Conservation (phyloP, 1,140 invertebrate genomes). For the Drosophila baimaii region DNA sequence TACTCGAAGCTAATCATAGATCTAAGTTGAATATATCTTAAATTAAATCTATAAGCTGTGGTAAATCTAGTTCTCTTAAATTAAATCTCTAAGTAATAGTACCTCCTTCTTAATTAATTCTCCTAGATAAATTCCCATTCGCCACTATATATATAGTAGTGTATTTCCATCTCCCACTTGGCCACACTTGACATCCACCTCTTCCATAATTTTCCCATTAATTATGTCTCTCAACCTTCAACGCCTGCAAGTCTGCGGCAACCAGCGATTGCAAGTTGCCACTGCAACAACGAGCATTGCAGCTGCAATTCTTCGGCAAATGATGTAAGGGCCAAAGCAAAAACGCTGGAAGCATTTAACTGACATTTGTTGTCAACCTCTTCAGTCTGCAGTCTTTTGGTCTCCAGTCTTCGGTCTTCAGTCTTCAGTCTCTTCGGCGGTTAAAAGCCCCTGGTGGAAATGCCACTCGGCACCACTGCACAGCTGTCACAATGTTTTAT, state of each 20-base stretch:
- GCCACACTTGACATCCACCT: slow-evolving; percentile 35
- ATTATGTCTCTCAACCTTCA: slow-evolving; percentile 57
- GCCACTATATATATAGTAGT: slow-evolving; percentile 9
- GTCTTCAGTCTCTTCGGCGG: slow-evolving; percentile 1
- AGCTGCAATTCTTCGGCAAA: slow-evolving; percentile 61
- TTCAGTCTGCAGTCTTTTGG: slow-evolving; percentile 18
- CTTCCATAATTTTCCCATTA: slow-evolving; percentile 67
- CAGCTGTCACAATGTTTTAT: slow-evolving; percentile 82
- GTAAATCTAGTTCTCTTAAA: not conserved
- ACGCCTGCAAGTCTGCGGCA: slow-evolving; percentile 34
- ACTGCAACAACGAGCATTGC: slow-evolving; percentile 18
- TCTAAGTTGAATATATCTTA: not conserved
- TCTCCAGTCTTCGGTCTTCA: slow-evolving; percentile 7
- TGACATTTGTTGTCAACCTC: slow-evolving; percentile 77
- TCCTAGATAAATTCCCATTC: not conserved
- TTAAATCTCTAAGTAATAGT: not conserved
- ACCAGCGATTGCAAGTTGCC: slow-evolving; percentile 25
- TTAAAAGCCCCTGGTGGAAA: slow-evolving; percentile 50
- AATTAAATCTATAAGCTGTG: not conserved
- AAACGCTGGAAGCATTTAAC: slow-evolving; percentile 67
- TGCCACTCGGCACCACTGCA: slow-evolving; percentile 67
- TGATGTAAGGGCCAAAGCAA: slow-evolving; percentile 63
- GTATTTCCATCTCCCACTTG: slow-evolving; percentile 32
- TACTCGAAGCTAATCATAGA: not conserved
- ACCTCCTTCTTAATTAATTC: no score